phyloP scores from a whole-genome alignment of 2,797 vertebrate species.

The Mormyrops boulengeri region DNA sequence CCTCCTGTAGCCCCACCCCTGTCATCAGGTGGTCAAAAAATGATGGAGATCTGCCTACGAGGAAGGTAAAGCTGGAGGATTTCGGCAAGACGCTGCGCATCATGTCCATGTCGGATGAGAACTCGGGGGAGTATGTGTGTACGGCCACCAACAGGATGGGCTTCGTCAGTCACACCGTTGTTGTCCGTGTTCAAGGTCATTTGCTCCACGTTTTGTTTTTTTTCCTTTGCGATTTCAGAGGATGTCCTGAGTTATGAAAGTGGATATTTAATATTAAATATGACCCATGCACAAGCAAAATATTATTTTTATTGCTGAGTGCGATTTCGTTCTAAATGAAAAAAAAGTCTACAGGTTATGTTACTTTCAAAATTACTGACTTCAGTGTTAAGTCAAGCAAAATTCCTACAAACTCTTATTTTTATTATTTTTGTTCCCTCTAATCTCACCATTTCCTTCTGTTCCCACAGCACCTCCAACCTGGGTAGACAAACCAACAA shows the following conservation, averaged over 20 bases:
- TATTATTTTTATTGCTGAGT: neutral
- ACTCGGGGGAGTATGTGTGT: constrained; percentile 86
- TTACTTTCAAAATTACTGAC: neutral
- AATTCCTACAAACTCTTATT: neutral
- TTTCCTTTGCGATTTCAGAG: neutral
- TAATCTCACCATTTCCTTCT: neutral
- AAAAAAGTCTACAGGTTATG: neutral
- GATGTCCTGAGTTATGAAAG: neutral
- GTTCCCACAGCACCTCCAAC: constrained; percentile 78
- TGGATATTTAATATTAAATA: neutral
- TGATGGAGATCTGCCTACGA: constrained; percentile 69
- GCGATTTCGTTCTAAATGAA: neutral
- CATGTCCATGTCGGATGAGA: constrained; percentile 75
- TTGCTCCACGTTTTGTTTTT: neutral
- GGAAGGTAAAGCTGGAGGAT: constrained; percentile 78
- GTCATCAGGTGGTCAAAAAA: constrained; percentile 87
- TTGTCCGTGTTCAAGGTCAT: constrained; percentile 88
- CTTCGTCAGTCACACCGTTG: constrained; percentile 81
- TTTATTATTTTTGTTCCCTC: too few relatives aligned
- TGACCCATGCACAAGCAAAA: neutral
- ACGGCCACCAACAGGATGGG: constrained; percentile 83
- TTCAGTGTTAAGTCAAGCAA: neutral
- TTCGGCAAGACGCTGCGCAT: constrained; percentile 91
- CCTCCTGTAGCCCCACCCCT: constrained; percentile 65
- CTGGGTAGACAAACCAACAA: constrained; percentile 85